Evolutionary conservation across 2,888 invertebrate species (phyloP).

Genomic region (Tanaodytes sp.): DNA sequence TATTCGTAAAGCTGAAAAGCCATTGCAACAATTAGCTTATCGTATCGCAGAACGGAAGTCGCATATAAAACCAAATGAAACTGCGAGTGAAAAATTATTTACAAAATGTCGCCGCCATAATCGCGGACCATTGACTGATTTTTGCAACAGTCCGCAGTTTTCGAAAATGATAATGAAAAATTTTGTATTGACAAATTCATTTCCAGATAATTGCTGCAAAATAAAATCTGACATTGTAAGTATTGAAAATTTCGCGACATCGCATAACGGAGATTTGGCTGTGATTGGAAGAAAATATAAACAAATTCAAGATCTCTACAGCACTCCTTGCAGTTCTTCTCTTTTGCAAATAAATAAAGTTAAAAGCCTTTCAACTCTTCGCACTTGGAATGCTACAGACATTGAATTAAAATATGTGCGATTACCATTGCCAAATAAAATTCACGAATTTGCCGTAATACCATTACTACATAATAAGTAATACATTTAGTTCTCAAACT

Average conservation of each 20-base stretch:
- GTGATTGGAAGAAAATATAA: slow-evolving; percentile 1
- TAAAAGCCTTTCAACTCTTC: not conserved
- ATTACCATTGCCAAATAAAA: slow-evolving; percentile 12
- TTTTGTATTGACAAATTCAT: not conserved
- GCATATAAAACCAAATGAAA: too few species aligned
- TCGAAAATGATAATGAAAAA: not conserved
- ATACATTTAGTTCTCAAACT: too few species aligned
- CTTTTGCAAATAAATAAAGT: slow-evolving; percentile 3
- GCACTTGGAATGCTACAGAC: not conserved
- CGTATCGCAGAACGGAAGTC: too few species aligned
- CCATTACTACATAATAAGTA: not conserved
- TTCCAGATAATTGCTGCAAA: slow-evolving; percentile 3
- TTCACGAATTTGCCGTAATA: slow-evolving; percentile 1
- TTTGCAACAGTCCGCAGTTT: not conserved
- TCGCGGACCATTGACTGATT: not conserved
- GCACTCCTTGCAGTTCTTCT: not conserved
- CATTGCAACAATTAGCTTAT: too few species aligned
- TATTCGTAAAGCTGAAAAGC: too few species aligned
- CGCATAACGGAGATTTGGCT: not conserved
- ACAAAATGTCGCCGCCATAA: too few species aligned
- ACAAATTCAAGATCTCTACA: not conserved
- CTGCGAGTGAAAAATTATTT: too few species aligned
- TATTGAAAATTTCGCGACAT: not conserved
- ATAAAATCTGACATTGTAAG: not conserved
- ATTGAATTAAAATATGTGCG: not conserved